Base-by-base conservation (phyloP, 2,888 invertebrate species). In the Hedychridium roseum region DNA sequence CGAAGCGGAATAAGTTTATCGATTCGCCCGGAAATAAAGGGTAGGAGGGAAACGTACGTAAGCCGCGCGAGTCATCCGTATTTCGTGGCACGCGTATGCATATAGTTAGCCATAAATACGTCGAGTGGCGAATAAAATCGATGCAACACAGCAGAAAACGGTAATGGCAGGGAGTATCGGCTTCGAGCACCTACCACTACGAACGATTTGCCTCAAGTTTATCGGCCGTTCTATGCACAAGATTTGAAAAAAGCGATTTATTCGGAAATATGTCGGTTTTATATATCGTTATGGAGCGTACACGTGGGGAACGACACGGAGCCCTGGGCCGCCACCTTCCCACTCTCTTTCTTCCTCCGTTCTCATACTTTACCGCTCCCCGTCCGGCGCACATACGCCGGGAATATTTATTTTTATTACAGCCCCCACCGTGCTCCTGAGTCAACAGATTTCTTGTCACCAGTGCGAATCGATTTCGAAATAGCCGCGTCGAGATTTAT, bases 401-500 rank as follows among this genome's bases (percentile, higher is more conserved):
- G 50, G 58, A 68, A 70, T 66, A 70, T 72, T 71, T 70, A 71
- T 71, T 71, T 68, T 71, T 71, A 71, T 72, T 68, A 62, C 66
- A 32, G 56, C 51, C 64, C 60, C 54, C 59, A 57, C n/a, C n/a
- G n/a, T 57, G 55, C 61, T 58, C 58, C 66, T 63, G 70, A 70
- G 70, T 71, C 68, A 64, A 71, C 71, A 66, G 67, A 68, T 70
- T 71, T 61, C 57, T 61, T 57, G 57, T 65, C 65, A 57, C 59
- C 61, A 47, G 49, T 59, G 55, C 53, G 44, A 64, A 64, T 66
- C 65, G 61, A 70, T 65, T 56, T 54, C 40, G 47, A 60, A 37
- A 15, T 21, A 28, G 28, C 23, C 38, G 35, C 39, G 28, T 23
- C 17, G 34, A 38, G 38, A 30, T n/a, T n/a, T n/a, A n/a, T n/a